Evolutionary conservation across 2,888 invertebrate species (phyloP).

Genomic region (Allacma fusca): DNA sequence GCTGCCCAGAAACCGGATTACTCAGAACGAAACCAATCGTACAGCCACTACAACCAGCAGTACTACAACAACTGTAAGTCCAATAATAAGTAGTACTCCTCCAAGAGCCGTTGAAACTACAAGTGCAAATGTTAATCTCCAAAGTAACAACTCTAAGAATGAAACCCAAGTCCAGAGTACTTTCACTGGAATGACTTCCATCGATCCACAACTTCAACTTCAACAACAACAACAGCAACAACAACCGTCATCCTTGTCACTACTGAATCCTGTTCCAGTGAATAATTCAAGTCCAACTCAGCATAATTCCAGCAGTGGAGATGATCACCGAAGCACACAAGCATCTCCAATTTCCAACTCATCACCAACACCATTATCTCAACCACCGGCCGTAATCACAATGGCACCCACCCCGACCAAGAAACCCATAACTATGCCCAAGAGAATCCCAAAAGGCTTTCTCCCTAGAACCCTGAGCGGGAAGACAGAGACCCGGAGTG

Average conservation of each 20-base stretch:
- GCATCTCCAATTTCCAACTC: constrained; percentile 14
- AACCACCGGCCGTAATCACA: constrained; percentile 13
- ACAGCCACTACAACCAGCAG: neutral
- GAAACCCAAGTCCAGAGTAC: neutral
- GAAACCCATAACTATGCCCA: constrained; percentile 20
- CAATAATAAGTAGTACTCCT: neutral
- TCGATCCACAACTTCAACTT: neutral
- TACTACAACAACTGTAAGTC: neutral
- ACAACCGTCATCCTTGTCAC: neutral
- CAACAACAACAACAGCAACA: constrained; percentile 13
- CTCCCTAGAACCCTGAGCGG: neutral
- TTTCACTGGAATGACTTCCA: neutral
- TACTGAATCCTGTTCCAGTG: neutral
- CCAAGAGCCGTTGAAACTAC: neutral
- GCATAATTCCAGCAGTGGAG: neutral
- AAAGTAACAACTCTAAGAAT: neutral
- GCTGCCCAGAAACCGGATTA: neutral
- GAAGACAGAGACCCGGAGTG: neutral
- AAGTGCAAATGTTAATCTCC: constrained; percentile 6
- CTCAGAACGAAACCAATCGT: neutral
- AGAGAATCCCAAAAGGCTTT: neutral
- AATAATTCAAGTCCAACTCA: constrained; percentile 8
- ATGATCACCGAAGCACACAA: neutral
- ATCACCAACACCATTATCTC: constrained; percentile 21
- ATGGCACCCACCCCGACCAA: constrained; percentile 18